Percentiles rank a stretch among this genome's conserved stretches.
Evolutionary conservation across 1,140 invertebrate species (phyloP).

Genomic region (Pectinophora gossypiella): DNA sequence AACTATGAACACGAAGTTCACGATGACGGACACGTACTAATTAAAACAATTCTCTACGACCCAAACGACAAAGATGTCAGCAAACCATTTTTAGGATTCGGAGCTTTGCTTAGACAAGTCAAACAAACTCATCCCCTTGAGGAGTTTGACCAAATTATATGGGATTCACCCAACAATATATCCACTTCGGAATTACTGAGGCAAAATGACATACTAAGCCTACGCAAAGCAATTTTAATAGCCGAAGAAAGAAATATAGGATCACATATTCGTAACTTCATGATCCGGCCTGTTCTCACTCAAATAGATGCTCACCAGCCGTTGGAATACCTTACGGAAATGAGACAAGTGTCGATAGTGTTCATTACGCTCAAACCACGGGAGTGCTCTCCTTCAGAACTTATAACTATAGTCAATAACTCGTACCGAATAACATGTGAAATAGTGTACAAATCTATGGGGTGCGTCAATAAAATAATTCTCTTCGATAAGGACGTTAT

Average conservation of each 20-base stretch:
- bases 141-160: slow-evolving; percentile 41
- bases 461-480: slow-evolving; percentile 84
- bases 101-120: slow-evolving; percentile 44
- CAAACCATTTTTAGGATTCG: slow-evolving; percentile 57
- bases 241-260: slow-evolving; percentile 65
- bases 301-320: slow-evolving; percentile 80
- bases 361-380: slow-evolving; percentile 79
- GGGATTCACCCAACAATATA: slow-evolving; percentile 27
- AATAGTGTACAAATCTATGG: slow-evolving; percentile 74
- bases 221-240: slow-evolving; percentile 60
- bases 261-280: slow-evolving; percentile 73
- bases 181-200: slow-evolving; percentile 25
- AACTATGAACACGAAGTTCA: slow-evolving; percentile 57
- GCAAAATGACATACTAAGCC: slow-evolving; percentile 62
- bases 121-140: slow-evolving; percentile 48
- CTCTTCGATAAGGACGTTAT: slow-evolving; percentile 86
- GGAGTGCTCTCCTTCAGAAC: slow-evolving; percentile 49
- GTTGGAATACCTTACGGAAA: slow-evolving; percentile 82
- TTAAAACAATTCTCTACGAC: slow-evolving; percentile 62
- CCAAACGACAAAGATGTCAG: slow-evolving; percentile 54
- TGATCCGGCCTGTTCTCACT: slow-evolving; percentile 76
- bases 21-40: slow-evolving; percentile 49
- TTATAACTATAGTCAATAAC: slow-evolving; percentile 64
- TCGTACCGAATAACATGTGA: slow-evolving; percentile 64
- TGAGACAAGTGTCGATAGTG: slow-evolving; percentile 81